Base-by-base conservation (phyloP, 2,797 vertebrate genomes). In the Sebastes minor region DNA sequence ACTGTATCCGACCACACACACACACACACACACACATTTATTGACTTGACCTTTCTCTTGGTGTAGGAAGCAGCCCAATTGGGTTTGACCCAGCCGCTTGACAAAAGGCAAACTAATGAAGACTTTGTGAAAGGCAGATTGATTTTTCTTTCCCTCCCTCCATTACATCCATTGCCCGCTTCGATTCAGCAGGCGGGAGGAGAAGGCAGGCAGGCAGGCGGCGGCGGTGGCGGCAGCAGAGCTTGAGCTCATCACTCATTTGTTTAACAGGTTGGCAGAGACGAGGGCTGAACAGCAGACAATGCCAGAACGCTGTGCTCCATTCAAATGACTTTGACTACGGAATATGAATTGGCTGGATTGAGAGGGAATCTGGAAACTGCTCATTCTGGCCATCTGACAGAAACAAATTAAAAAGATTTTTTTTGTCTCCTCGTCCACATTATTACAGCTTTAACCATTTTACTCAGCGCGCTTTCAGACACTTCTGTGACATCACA, bases 81-180 rank as follows among this genome's bases (percentile, higher is more conserved):
- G 80, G 76, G 70, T 90, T 86, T 92, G 91, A 94, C 93, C 92
- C 80, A 42, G 66, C 71, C 66, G 28, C 78, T 81, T 92, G 89
- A 93, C 91, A 90, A 88, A 88, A 92, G 73, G 83, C 86, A 92
- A 92, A 92, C 88, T 87, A 95, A 95, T 95, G 89, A 95, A 94
- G 90, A 89, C 90, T 90, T 93, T 91, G 90, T 86, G 84, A 91
- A 91, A 93, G 84, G 81, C 75, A 86, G 81, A 95, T 94, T 75
- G 86, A 94, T 94, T 91, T 91, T 85, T 67, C 64, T 75, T 71
- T 28, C 75, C 46, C 73, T 82, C 64, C 78, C 86, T 88, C 78
- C 66, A 78, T 83, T 70, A 74, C 65, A 49, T 74, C 71, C 76
- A 67, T 60, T 1, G 52, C 76, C 68, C 0, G 60, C 74, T 79